Conservation (phyloP, 2,888 invertebrate genomes). For the Branchellion lobata region DNA sequence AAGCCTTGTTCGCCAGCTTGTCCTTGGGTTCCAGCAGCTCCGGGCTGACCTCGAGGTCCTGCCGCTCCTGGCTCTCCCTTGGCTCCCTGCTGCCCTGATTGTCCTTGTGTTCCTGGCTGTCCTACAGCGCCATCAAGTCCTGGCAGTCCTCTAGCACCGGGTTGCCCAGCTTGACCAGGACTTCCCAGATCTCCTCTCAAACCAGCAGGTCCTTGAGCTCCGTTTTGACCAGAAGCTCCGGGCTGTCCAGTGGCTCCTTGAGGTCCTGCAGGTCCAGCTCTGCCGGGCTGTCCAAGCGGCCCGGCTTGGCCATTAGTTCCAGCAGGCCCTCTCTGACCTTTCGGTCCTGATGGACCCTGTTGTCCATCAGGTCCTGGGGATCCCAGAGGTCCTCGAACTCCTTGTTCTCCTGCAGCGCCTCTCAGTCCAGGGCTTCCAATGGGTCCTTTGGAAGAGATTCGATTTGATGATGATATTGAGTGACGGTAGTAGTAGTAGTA, state of each 20-base stretch:
- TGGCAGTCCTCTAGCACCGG: conserved; percentile 35
- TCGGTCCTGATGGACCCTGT: not conserved
- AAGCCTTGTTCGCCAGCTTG: conserved; percentile 50
- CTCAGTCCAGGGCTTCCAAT: conserved; percentile 2
- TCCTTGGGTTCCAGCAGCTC: conserved; percentile 50
- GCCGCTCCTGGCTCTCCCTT: conserved; percentile 53
- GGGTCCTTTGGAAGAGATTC: not conserved
- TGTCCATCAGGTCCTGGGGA: conserved; percentile 3
- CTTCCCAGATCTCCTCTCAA: conserved; percentile 43
- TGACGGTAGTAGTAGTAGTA: too few species aligned
- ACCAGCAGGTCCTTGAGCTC: conserved; percentile 35
- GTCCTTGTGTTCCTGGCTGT: conserved; percentile 51
- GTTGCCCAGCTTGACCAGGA: conserved; percentile 38
- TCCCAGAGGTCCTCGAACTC: not conserved
- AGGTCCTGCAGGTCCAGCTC: not conserved
- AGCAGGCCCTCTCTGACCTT: not conserved
- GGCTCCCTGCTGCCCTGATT: conserved; percentile 55
- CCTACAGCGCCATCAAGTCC: conserved; percentile 47
- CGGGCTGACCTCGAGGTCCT: conserved; percentile 49
- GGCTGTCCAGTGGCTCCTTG: conserved; percentile 6
- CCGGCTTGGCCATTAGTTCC: not conserved
- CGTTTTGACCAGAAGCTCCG: conserved; percentile 43
- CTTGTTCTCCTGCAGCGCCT: conserved; percentile 14
- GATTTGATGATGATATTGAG: too few species aligned
- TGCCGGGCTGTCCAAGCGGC: not conserved